Base-by-base conservation (phyloP, 92 coral and sea anemone species). In the Porites divaricata region DNA sequence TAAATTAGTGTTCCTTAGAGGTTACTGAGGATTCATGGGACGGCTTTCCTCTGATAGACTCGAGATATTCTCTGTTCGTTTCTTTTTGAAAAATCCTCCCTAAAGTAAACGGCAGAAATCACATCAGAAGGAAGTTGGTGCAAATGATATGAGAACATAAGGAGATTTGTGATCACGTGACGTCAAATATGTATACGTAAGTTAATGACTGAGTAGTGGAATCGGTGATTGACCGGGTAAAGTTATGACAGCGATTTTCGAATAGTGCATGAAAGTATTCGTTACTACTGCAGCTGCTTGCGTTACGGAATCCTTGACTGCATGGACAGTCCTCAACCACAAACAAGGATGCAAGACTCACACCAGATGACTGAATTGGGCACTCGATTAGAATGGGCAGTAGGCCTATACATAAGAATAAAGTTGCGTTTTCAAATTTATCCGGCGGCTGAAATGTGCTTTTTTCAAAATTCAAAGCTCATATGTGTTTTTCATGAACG, bases 31-130 rank as follows among this genome's bases (percentile, higher is more conserved):
- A 13, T 68, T 67, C 83, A 85, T 85, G 1, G 94, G 92, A 13
- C 62, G 74, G 54, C 66, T 83, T 59, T 93, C 96, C 49, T 84
- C 91, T 89, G 83, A 81, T 7, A 90, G 94, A 52, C 64, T 57
- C 22, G 96, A 84, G 79, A 93, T 95, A 12, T 88, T 90, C 80
- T 96, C 91, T 35, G 73, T 59, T 10, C 87, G 91, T 49, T 92
- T 94, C 62, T 95, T 90, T 77, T 93, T 92, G 86, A 96, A 94
- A 81, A 96, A 96, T 62, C 95, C 94, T 69, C 81, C 80, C 98
- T 92, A 76, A 73, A 83, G 84, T 7, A 64, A 65, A 66, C 79
- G 59, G n/a, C 21, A 22, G 72, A 35, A 11, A 25, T 13, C 13
- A 41, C 48, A 25, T 72, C 69, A 67, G 25, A 16, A 14, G n/a